phyloP scores from a whole-genome alignment of 1,140 invertebrate genomes.

The Euura lappo region DNA sequence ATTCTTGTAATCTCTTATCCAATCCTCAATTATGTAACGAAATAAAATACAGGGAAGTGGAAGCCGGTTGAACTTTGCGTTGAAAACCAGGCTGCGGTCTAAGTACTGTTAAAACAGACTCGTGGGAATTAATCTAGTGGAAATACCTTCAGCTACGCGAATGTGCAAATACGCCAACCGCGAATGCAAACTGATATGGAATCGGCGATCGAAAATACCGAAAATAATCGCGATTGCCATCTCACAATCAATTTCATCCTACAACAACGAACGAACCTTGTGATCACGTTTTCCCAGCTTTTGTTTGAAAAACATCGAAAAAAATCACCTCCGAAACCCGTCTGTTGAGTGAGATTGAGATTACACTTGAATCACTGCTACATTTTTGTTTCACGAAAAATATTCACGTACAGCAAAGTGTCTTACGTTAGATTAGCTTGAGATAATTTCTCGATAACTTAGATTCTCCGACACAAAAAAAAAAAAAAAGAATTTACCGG shows the following conservation, averaged over 20 bases:
- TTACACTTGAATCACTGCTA: too few relatives aligned
- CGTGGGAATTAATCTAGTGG: constrained; percentile 31
- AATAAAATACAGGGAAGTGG: constrained; percentile 40
- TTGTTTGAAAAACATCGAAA: too few relatives aligned
- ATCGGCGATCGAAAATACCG: too few relatives aligned
- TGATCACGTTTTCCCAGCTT: too few relatives aligned
- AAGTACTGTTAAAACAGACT: constrained; percentile 30
- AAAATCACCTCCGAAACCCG: too few relatives aligned
- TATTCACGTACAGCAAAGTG: neutral
- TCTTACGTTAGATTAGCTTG: neutral
- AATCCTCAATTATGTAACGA: constrained; percentile 52
- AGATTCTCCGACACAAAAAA: neutral
- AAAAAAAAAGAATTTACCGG: neutral
- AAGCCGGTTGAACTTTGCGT: constrained; percentile 49
- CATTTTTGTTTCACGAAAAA: too few relatives aligned
- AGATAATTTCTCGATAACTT: constrained; percentile 1
- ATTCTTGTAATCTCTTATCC: constrained; percentile 35
- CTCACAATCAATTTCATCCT: too few relatives aligned
- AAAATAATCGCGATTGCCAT: too few relatives aligned
- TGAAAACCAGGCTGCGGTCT: constrained; percentile 18
- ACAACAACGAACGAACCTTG: too few relatives aligned
- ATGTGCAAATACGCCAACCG: neutral
- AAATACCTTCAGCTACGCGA: constrained; percentile 16
- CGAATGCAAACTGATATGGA: too few relatives aligned
- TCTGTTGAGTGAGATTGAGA: too few relatives aligned